A percentile compares a stretch with the other conserved stretches of the same genome.
Conservation (phyloP, 2,888 invertebrate species). For the Choristoneura rosaceana region DNA sequence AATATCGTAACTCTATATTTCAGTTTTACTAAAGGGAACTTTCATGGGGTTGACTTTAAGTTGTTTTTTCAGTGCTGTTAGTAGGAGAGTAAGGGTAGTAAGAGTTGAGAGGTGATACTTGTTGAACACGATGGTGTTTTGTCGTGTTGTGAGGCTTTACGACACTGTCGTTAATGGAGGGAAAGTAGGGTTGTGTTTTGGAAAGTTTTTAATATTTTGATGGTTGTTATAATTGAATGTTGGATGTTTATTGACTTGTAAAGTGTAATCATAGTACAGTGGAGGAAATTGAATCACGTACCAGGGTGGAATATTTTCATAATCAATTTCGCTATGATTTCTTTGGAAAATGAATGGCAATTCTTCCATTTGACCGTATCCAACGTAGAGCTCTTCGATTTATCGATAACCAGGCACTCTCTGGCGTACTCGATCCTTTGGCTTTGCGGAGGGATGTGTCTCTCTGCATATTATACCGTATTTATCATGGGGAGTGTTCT, state of each 20-base stretch:
- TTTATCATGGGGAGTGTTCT: too few species aligned
- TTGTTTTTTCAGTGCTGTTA: neutral
- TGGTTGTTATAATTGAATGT: conserved; percentile 21
- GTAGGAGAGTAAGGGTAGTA: neutral
- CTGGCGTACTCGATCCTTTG: too few species aligned
- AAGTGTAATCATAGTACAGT: neutral
- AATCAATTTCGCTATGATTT: too few species aligned
- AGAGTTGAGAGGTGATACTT: conserved; percentile 17
- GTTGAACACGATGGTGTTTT: conserved; percentile 36
- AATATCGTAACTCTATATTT: neutral
- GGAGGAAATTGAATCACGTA: neutral
- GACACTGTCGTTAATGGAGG: conserved; percentile 36
- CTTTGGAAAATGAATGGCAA: too few species aligned
- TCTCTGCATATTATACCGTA: too few species aligned
- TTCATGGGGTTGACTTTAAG: neutral
- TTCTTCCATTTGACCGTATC: too few species aligned
- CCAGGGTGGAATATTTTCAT: too few species aligned
- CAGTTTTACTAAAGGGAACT: neutral
- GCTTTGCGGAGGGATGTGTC: too few species aligned
- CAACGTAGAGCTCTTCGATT: too few species aligned
- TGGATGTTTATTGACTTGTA: conserved; percentile 15
- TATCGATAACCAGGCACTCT: too few species aligned
- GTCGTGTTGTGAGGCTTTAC: conserved; percentile 31
- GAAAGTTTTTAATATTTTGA: conserved; percentile 21
- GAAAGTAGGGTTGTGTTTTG: conserved; percentile 24